Conservation (phyloP, 2,113 vertebrate species). For the Tilapia sparmanii region DNA sequence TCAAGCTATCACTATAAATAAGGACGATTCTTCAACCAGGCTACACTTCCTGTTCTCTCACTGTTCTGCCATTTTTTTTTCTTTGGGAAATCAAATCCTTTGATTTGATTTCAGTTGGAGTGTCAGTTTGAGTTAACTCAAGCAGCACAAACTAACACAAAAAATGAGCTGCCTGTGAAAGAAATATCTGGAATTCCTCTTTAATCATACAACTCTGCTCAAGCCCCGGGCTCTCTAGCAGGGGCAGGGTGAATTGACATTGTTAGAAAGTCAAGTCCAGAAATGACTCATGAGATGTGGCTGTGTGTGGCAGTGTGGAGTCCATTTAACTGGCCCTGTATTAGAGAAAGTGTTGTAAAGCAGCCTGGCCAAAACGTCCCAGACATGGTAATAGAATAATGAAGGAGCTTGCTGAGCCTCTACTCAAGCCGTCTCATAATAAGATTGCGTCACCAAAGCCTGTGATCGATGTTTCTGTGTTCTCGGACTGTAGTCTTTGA, state of each 20-base stretch:
- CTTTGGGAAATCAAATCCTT: constrained; percentile 6
- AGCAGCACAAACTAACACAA: constrained; percentile 5
- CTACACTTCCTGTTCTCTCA: neutral
- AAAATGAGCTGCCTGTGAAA: neutral
- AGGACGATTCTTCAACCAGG: neutral
- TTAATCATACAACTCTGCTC: constrained; percentile 1
- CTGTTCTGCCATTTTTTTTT: neutral
- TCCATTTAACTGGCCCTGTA: constrained; percentile 17
- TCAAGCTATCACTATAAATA: neutral
- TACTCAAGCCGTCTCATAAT: constrained; percentile 15
- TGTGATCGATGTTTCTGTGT: neutral
- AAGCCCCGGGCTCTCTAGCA: constrained; percentile 1
- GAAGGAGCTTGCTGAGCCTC: constrained; percentile 1
- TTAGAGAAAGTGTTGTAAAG: constrained; percentile 3
- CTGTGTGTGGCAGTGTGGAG: constrained; percentile 12
- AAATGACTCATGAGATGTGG: constrained; percentile 44
- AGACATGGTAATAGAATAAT: constrained; percentile 38
- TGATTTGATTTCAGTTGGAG: neutral
- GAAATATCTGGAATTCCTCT: constrained; percentile 39
- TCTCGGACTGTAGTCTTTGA: neutral
- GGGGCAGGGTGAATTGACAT: constrained; percentile 39
- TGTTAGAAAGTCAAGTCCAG: constrained; percentile 50
- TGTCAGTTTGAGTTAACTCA: constrained; percentile 1
- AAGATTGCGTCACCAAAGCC: constrained; percentile 13
- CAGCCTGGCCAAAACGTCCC: constrained; percentile 16